Evolutionary conservation across 1,140 invertebrate genomes (phyloP), one percentile per base, ranked within the genome.

Genomic region (Amyelois transitella): DNA sequence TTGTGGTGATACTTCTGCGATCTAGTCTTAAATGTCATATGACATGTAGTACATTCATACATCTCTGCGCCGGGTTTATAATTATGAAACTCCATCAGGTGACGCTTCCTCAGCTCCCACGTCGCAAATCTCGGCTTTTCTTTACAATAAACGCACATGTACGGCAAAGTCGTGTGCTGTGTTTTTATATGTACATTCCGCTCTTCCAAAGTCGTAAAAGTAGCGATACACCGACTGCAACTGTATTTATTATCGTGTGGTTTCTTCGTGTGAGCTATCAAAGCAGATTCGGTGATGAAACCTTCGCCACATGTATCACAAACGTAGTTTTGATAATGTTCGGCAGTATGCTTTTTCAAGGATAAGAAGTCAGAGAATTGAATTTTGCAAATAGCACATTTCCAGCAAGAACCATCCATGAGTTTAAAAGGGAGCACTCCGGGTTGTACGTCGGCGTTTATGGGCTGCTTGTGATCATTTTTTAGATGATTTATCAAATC

Each of bases 21-120:
- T 2, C 85, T 62, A 10, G 82, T 81, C 52, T 84, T 85, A 51
- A 91, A 92, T 45, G 81, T 86, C 75, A 90, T 89, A 21, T 87
- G 86, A 50, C 91, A 92, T 10, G 81, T 81, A 0, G 80, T 81
- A 47, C 88, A 89, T 43, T 88, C 84, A 50, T 88, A 87, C 72
- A 79, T 81, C 45, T 83, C 77, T 0, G 84, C 80, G 0, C 78
- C 77, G 0, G 83, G 82, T 50, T 79, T 86, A 51, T 81, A 84
- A 54, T 86, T 88, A 32, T 89, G 85, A 24, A 81, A 73, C 61
- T 88, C 83, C 72, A 84, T 80, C 0, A 86, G 55, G 54, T 87
- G 84, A 0, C 80, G 60, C 54, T 81, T 80, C 6, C 82, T 60
- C 1, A 82, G 44, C 47, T 88, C 79, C 81, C 82, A 86, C 1